Conservation (phyloP, 2,113 vertebrate species). For the Galeopterus variegatus region DNA sequence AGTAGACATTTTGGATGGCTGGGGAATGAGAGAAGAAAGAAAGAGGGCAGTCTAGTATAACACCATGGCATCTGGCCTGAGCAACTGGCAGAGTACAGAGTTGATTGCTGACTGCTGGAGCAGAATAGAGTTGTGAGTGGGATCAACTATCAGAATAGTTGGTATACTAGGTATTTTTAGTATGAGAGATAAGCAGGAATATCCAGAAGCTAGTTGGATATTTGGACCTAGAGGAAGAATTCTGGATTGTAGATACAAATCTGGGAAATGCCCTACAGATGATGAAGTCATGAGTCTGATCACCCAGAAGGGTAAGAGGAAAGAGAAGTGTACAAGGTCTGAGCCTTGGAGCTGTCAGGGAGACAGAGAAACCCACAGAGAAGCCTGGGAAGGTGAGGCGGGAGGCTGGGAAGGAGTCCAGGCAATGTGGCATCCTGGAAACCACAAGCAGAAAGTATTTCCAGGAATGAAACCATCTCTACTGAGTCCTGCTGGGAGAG, state of each 20-base stretch:
- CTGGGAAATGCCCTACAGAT: background rate
- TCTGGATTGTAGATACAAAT: background rate
- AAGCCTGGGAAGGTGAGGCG: background rate
- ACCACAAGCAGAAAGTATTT: background rate
- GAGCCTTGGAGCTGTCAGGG: background rate
- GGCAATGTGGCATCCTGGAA: background rate
- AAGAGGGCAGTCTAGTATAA: background rate
- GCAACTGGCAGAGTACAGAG: background rate
- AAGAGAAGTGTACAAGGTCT: accelerated
- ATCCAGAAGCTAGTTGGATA: background rate
- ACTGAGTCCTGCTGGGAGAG: background rate
- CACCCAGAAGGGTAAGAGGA: background rate
- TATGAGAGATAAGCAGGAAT: background rate
- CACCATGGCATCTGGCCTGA: background rate
- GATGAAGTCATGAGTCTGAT: background rate
- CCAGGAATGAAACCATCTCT: background rate
- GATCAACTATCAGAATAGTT: background rate
- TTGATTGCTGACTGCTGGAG: no score
- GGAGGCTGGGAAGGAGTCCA: background rate
- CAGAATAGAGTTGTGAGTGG: background rate
- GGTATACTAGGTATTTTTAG: background rate
- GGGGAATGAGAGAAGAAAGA: background rate
- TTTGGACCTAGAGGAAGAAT: background rate
- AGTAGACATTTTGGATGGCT: background rate
- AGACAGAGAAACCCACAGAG: background rate